phyloP scores from a whole-genome alignment of 1,140 invertebrate genomes.

The Drosophila prosaltans region DNA sequence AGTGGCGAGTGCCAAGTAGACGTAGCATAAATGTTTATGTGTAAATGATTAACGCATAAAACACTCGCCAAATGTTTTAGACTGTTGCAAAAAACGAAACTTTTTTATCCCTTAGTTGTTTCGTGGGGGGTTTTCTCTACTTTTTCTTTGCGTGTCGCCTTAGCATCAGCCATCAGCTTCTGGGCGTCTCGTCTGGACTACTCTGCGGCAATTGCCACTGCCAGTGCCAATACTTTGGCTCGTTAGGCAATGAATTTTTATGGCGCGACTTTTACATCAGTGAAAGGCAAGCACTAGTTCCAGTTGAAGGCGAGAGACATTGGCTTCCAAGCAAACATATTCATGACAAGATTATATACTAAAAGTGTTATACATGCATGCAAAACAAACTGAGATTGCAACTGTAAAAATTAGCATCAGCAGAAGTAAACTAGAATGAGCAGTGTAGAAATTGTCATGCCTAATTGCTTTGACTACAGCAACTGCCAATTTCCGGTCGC shows the following conservation, averaged over 20 bases:
- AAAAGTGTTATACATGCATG: neutral
- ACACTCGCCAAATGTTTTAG: conserved; percentile 20
- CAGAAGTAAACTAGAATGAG: neutral
- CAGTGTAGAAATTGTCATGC: conserved; percentile 40
- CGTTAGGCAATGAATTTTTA: conserved; percentile 79
- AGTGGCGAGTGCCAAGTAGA: neutral
- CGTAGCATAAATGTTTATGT: neutral
- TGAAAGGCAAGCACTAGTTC: neutral
- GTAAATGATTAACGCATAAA: conserved; percentile 36
- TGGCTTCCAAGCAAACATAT: conserved; percentile 74
- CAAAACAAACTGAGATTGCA: conserved; percentile 37
- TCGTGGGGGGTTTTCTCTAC: conserved; percentile 23
- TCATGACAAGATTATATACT: conserved; percentile 72
- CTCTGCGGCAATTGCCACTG: conserved; percentile 62
- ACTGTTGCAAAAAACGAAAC: conserved; percentile 26
- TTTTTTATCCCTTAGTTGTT: conserved; percentile 51
- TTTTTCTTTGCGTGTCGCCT: conserved; percentile 14
- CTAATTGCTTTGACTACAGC: conserved; percentile 44
- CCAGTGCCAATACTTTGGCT: conserved; percentile 61
- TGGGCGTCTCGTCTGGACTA: conserved; percentile 37
- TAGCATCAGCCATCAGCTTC: conserved; percentile 14
- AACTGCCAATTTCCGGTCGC: conserved; percentile 74
- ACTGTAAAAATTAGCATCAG: conserved; percentile 58
- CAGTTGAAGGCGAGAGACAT: conserved; percentile 40
- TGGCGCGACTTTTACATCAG: conserved; percentile 69